These are phyloP conservation scores for Anas georgica DNA, from an alignment of 2,797 vertebrate species.

Conservation along the genomic window DNA sequence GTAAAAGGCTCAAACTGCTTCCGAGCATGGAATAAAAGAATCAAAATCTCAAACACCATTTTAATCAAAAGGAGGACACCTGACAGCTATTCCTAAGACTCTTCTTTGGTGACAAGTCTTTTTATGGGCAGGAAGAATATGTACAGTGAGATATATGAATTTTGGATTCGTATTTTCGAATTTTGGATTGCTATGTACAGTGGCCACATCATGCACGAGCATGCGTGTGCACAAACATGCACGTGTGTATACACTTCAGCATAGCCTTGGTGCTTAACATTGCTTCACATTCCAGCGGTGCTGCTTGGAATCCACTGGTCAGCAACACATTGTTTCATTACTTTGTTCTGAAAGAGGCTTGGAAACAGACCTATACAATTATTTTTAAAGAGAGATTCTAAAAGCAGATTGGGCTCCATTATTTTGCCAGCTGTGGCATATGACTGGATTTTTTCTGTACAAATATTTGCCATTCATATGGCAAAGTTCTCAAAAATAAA, in stretches of 20 bases:
- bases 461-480: neutral
- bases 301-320: neutral
- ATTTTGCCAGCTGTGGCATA: neutral
- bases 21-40: neutral
- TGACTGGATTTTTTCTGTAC: neutral
- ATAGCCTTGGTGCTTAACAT: neutral
- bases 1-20: neutral
- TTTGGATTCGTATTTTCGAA: neutral
- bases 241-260: neutral
- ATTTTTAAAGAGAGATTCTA: neutral
- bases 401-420: neutral
- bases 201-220: neutral
- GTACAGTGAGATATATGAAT: neutral
- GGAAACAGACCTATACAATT: neutral
- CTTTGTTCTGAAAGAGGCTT: neutral
- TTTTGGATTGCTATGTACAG: neutral
- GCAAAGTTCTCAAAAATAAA: neutral
- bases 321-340: neutral
- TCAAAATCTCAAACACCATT: neutral
- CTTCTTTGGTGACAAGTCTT: neutral
- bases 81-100: neutral
- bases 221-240: neutral
- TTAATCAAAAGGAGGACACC: neutral
- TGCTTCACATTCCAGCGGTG: neutral
- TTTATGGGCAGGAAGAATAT: neutral